phyloP scores from a whole-genome alignment of 2,888 invertebrate genomes.

The Sclerodermus sp. region DNA sequence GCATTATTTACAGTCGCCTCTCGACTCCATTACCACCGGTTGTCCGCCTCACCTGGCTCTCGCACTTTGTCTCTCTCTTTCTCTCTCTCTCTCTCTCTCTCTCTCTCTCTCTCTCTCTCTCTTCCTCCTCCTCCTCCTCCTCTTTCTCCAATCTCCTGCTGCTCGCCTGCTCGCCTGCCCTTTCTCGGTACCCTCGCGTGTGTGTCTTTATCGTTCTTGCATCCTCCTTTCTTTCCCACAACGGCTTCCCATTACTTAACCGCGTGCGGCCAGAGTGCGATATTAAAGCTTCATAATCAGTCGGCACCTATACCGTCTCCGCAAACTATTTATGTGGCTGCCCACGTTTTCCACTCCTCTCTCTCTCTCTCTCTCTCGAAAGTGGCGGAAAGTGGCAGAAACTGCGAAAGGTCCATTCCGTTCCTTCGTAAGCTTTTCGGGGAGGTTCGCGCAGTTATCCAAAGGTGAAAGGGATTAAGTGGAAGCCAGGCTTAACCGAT shows the following conservation, averaged over 20 bases:
- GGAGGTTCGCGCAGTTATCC: too few species aligned
- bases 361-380: too few species aligned
- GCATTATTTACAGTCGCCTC: conserved; percentile 49
- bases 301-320: conserved; percentile 28
- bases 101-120: conserved; percentile 1
- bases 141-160: conserved; percentile 25
- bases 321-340: too few species aligned
- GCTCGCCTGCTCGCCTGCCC: conserved; percentile 27
- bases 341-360: too few species aligned
- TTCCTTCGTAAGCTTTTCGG: too few species aligned
- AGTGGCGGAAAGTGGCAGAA: too few species aligned
- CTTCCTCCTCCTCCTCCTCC: conserved; percentile 10
- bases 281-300: conserved; percentile 37
- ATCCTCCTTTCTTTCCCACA: conserved; percentile 18
- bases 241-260: conserved; percentile 29
- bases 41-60: conserved; percentile 33
- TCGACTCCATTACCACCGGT: conserved; percentile 37
- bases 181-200: too few species aligned
- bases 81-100: conserved; percentile 5
- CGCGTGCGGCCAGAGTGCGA: conserved; percentile 25
- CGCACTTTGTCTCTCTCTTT: neutral
- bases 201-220: conserved; percentile 14
- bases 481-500: too few species aligned
- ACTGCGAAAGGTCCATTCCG: too few species aligned
- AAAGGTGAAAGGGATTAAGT: too few species aligned